These are phyloP conservation scores for Apostichopus japonicus DNA, from an alignment of 35 echinoderm and acorn worm species.

Conservation along the genomic window DNA sequence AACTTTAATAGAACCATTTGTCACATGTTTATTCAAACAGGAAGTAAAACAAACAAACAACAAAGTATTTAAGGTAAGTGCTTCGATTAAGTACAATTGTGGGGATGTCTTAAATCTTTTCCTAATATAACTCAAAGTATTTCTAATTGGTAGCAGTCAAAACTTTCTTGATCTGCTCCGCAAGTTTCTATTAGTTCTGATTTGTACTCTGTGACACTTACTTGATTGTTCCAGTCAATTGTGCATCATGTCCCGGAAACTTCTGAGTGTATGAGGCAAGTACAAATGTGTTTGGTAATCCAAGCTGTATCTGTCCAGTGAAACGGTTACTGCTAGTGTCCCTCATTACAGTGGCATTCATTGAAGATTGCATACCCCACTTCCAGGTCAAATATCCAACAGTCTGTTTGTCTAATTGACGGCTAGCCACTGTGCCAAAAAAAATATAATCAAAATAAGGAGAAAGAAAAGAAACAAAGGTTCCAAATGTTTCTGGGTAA, in stretches of 20 bases:
- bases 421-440: slow-evolving; percentile 67
- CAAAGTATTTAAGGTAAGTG: too few species aligned
- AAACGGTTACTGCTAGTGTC: slow-evolving; percentile 70
- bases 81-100: too few species aligned
- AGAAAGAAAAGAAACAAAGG: too few species aligned
- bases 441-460: background rate
- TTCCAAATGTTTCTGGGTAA: too few species aligned
- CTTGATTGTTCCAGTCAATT: slow-evolving; percentile 78
- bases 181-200: too few species aligned
- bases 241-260: slow-evolving; percentile 74
- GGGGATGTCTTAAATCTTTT: too few species aligned
- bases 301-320: slow-evolving; percentile 86
- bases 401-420: slow-evolving; percentile 92
- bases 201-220: slow-evolving; percentile 53
- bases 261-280: slow-evolving; percentile 77
- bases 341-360: slow-evolving; percentile 72
- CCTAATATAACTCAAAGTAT: too few species aligned
- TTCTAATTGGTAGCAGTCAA: too few species aligned
- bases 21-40: too few species aligned
- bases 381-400: slow-evolving; percentile 98
- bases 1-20: too few species aligned
- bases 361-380: slow-evolving; percentile 74
- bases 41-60: too few species aligned
- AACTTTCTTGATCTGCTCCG: too few species aligned
- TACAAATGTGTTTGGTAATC: slow-evolving; percentile 87